Conservation (phyloP, 2,797 vertebrate species). For the Leucoraja ocellata region DNA sequence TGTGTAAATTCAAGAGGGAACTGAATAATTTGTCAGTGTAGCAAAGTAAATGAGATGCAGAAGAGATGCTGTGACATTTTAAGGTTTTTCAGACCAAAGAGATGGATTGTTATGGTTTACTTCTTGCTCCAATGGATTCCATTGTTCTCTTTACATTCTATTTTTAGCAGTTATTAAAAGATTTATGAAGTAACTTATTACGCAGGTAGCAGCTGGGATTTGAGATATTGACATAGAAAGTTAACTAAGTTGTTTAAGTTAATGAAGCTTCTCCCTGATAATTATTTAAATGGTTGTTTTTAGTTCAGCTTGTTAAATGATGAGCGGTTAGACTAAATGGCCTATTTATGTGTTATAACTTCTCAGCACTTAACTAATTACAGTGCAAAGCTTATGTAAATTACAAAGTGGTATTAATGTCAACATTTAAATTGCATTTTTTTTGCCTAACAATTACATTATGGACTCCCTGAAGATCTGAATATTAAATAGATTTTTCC, state of each 20-base stretch:
- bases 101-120: background rate
- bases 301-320: background rate
- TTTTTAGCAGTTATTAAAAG: background rate
- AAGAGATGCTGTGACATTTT: background rate
- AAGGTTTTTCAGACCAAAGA: background rate
- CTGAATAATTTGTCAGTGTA: background rate
- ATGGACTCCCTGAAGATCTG: background rate
- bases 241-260: background rate
- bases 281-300: conserved; percentile 13
- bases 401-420: background rate
- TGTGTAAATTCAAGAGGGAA: background rate
- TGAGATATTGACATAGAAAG: background rate
- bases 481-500: background rate
- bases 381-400: background rate
- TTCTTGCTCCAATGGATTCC: background rate
- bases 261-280: background rate
- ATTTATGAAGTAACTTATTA: background rate
- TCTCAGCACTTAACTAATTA: background rate
- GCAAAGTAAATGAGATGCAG: conserved; percentile 17
- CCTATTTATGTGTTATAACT: background rate
- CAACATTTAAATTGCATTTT: background rate
- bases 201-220: background rate
- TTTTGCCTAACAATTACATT: background rate
- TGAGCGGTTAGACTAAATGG: background rate
- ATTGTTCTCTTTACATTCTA: background rate